Conservation (phyloP, 2,888 invertebrate species). For the Eumacrocentrus americanus region DNA sequence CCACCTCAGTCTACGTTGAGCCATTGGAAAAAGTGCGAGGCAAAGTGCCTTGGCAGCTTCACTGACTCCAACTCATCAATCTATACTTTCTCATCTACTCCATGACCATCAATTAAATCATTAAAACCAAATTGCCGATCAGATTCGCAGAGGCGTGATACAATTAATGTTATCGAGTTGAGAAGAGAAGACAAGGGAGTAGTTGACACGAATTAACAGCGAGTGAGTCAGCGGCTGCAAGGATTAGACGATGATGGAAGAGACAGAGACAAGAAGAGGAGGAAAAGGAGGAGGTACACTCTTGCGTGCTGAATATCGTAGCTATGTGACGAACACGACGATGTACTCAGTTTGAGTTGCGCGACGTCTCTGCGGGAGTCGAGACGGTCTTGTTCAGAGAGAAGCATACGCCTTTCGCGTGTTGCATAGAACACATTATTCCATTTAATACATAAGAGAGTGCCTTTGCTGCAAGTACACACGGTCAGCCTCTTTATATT, state of each 20-base stretch:
- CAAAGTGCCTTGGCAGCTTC: too few relatives aligned
- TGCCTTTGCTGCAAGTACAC: too few relatives aligned
- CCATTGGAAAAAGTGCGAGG: too few relatives aligned
- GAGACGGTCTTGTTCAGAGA: too few relatives aligned
- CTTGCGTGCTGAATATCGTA: slow-evolving; percentile 12
- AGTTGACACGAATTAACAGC: slow-evolving; percentile 23
- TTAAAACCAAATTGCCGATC: not conserved
- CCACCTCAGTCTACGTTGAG: too few relatives aligned
- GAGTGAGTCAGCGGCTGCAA: slow-evolving; percentile 13
- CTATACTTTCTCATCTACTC: not conserved
- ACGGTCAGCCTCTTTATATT: too few relatives aligned
- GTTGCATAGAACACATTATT: too few relatives aligned
- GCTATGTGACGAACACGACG: slow-evolving; percentile 9
- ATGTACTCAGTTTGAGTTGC: slow-evolving; percentile 22
- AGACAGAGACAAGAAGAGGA: slow-evolving; percentile 11
- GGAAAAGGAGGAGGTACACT: slow-evolving; percentile 14
- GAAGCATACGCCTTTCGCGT: too few relatives aligned
- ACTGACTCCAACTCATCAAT: too few relatives aligned
- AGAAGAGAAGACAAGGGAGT: slow-evolving; percentile 14
- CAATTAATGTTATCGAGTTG: not conserved
- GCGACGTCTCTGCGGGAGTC: slow-evolving; percentile 44
- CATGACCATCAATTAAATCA: not conserved
- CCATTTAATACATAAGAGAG: too few relatives aligned
- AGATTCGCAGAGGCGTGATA: too few relatives aligned
- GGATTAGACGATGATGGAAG: slow-evolving; percentile 4